Conservation (phyloP, 2,888 invertebrate species). For the Drosophila subquinaria region DNA sequence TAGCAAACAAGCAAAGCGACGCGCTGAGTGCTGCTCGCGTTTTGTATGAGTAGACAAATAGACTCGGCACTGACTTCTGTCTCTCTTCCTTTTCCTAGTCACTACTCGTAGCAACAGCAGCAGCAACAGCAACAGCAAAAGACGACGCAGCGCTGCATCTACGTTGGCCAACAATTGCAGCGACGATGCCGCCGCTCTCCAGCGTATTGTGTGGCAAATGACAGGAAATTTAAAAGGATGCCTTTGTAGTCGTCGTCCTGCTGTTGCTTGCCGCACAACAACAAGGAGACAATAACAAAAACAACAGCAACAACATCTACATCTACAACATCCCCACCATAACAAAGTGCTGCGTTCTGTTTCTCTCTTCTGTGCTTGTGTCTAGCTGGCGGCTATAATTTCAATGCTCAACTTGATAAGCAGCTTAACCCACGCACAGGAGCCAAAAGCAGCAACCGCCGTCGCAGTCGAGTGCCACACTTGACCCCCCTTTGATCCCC, state of each 20-base stretch:
- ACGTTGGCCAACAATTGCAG: constrained; percentile 69
- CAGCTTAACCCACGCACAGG: constrained; percentile 76
- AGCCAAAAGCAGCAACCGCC: constrained; percentile 43
- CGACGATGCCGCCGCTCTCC: constrained; percentile 66
- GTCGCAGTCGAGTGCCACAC: constrained; percentile 51
- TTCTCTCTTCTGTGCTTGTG: constrained; percentile 64
- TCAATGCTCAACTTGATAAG: constrained; percentile 81
- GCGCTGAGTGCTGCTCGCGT: constrained; percentile 66
- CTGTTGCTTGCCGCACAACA: constrained; percentile 51
- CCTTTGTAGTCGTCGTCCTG: constrained; percentile 76
- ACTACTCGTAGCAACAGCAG: neutral
- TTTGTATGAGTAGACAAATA: constrained; percentile 68
- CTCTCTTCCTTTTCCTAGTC: neutral
- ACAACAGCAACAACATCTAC: constrained; percentile 44
- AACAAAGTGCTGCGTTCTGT: constrained; percentile 74
- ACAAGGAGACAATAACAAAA: constrained; percentile 41
- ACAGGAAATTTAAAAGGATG: constrained; percentile 82
- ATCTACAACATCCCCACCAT: constrained; percentile 57
- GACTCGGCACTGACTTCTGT: constrained; percentile 58
- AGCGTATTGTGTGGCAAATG: constrained; percentile 81
- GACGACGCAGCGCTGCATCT: constrained; percentile 36
- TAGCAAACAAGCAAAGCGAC: constrained; percentile 82
- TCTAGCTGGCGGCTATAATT: constrained; percentile 81
- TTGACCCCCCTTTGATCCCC: constrained; percentile 49
- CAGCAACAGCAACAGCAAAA: constrained; percentile 9